These are phyloP conservation scores for Conistra vaccinii DNA, from an alignment of 2,888 invertebrate genomes.

Conservation along the genomic window DNA sequence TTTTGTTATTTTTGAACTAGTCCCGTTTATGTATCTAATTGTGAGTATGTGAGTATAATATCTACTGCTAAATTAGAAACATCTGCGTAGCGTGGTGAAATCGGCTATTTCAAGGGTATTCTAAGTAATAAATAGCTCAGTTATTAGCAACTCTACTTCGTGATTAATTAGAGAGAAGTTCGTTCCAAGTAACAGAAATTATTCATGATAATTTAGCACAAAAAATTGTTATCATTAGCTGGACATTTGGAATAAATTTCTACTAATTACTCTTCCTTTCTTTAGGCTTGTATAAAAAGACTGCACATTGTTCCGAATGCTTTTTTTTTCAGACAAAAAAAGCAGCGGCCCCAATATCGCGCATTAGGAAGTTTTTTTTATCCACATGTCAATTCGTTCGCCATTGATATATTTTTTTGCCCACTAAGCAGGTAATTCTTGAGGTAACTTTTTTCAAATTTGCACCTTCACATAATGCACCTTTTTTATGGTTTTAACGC, in stretches of 20 bases:
- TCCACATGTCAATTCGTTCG: conserved; percentile 82
- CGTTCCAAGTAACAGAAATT: conserved; percentile 7
- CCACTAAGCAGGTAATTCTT: conserved; percentile 70
- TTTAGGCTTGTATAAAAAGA: conserved; percentile 33
- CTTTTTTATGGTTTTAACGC: conserved; percentile 82
- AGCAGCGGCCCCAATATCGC: conserved; percentile 77
- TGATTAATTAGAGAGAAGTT: conserved; percentile 38
- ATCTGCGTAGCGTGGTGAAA: not conserved
- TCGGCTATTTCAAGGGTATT: not conserved
- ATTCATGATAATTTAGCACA: conserved; percentile 40
- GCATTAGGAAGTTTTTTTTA: conserved; percentile 78
- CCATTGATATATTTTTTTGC: conserved; percentile 78
- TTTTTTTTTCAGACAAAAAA: conserved; percentile 60
- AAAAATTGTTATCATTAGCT: conserved; percentile 32
- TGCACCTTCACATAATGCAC: conserved; percentile 81
- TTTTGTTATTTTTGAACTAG: not conserved
- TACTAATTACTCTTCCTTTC: conserved; percentile 48
- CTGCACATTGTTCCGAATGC: conserved; percentile 37
- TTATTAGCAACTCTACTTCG: conserved; percentile 21
- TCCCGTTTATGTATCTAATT: not conserved
- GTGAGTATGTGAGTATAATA: too few relatives aligned
- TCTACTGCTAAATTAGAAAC: not conserved
- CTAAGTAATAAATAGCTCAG: conserved; percentile 1
- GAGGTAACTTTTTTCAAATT: conserved; percentile 80
- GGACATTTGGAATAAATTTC: conserved; percentile 17